Base-by-base conservation (phyloP, 2,888 invertebrate species). In the Torymus auratus region DNA sequence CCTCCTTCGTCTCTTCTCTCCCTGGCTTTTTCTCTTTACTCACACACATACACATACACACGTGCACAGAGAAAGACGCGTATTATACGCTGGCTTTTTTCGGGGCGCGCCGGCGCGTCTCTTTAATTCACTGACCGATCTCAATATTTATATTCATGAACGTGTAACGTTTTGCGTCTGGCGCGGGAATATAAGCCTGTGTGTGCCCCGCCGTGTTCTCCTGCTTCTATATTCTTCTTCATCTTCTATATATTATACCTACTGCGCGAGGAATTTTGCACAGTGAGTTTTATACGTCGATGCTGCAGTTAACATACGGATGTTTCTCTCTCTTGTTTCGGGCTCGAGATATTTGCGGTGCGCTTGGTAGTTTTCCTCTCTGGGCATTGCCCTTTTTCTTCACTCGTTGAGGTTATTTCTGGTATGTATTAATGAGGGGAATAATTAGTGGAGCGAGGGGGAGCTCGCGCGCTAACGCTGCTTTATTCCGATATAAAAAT, bases 51-150 rank as follows among this genome's bases (percentile, higher is more conserved):
- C 69, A 14, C 17, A 28, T 56, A 23, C 41, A 7, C 7, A 41
- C 41, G 41, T 41, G 7, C 7, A 41, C 41, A 41, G 41, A 41
- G 41, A 41, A 28, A 28, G 28, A 28, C 3, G 28, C 28, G 41
- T 41, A 41, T 41, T 41, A 41, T 62, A 73, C n/a, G 12, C 50
- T 2, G 50, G 60, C 72, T 72, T 70, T 67, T 79, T 73, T 52
- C 67, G 70, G 79, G 70, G 64, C 71, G 53, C 70, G 60, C 71
- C 58, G 14, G 28, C 55, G 58, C 60, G 78, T 72, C 81, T 78
- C 78, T 78, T 82, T 78, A 78, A 78, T 82, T 82, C 79, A 79
- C 82, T 79, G 82, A 79, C 79, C 82, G 79, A 79, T 75, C 82
- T 78, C 78, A 81, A 81, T 74, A 81, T 78, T 81, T 81, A 78